Percentiles rank a stretch among this genome's conserved stretches.
Evolutionary conservation across 2,888 invertebrate species (phyloP).

Genomic region (Heliconius ethilla): DNA sequence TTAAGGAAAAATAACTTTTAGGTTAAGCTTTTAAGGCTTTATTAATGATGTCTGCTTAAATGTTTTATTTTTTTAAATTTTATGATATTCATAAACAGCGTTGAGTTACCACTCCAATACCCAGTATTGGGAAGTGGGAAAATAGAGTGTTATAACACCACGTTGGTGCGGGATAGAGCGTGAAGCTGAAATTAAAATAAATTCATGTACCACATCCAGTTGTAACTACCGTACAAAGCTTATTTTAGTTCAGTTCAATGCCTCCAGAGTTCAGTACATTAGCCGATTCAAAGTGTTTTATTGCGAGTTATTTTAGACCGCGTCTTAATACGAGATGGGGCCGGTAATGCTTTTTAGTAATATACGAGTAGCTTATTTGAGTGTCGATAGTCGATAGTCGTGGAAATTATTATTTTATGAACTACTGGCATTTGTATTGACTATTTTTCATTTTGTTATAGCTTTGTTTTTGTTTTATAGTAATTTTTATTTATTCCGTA

Average conservation of each 20-base stretch:
- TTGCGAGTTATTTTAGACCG: slow-evolving; percentile 26
- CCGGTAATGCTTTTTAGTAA: slow-evolving; percentile 24
- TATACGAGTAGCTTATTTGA: slow-evolving; percentile 18
- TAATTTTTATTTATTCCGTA: neutral
- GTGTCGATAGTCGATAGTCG: slow-evolving; percentile 5
- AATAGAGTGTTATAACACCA: neutral
- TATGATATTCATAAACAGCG: neutral
- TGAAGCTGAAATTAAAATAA: neutral
- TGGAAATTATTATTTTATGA: slow-evolving; percentile 4
- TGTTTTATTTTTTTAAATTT: neutral
- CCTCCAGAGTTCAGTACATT: slow-evolving; percentile 29
- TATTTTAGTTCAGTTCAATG: slow-evolving; percentile 35
- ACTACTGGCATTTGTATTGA: neutral
- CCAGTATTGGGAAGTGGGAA: neutral
- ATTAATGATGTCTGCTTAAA: neutral
- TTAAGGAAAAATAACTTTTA: neutral
- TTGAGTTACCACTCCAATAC: neutral
- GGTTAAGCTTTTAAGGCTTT: neutral
- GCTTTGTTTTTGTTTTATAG: neutral
- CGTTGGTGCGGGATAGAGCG: neutral
- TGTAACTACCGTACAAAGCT: slow-evolving; percentile 4
- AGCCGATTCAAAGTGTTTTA: slow-evolving; percentile 34
- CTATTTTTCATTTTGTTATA: neutral
- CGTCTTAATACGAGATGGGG: slow-evolving; percentile 18
- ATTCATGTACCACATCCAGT: slow-evolving; percentile 18